Evolutionary conservation across 2,113 vertebrate genomes (phyloP).

Genomic region (Muntiacus reevesi): DNA sequence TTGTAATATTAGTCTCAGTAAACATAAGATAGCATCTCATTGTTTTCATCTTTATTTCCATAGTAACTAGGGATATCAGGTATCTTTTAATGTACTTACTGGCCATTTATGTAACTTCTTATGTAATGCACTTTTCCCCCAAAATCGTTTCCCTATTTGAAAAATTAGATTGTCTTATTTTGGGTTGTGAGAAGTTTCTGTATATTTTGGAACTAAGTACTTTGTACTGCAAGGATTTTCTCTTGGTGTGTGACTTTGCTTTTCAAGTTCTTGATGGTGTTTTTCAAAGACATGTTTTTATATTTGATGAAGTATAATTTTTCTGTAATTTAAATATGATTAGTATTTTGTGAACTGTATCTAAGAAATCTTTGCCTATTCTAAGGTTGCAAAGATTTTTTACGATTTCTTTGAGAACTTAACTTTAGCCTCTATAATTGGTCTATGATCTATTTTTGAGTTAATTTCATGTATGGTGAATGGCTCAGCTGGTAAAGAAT

Average conservation of each 20-base stretch:
- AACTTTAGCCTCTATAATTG: neutral
- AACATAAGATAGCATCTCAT: neutral
- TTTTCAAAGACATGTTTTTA: neutral
- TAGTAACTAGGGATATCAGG: neutral
- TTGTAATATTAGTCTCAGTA: neutral
- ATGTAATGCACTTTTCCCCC: neutral
- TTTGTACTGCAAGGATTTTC: neutral
- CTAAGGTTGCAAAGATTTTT: neutral
- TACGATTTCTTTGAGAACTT: neutral
- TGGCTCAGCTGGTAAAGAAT: neutral
- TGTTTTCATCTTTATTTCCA: neutral
- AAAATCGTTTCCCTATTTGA: neutral
- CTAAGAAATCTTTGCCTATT: neutral
- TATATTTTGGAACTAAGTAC: neutral
- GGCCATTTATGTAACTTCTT: neutral
- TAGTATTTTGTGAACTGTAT: neutral
- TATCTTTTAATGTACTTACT: neutral
- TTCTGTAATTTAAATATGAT: neutral
- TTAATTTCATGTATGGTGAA: neutral
- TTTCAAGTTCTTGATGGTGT: neutral
- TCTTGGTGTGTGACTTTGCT: neutral
- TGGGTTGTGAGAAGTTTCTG: neutral
- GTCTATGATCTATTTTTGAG: neutral
- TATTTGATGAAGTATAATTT: neutral
- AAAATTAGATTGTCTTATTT: neutral